phyloP scores from a whole-genome alignment of 2,113 vertebrate genomes.

The Electrona antarctica region DNA sequence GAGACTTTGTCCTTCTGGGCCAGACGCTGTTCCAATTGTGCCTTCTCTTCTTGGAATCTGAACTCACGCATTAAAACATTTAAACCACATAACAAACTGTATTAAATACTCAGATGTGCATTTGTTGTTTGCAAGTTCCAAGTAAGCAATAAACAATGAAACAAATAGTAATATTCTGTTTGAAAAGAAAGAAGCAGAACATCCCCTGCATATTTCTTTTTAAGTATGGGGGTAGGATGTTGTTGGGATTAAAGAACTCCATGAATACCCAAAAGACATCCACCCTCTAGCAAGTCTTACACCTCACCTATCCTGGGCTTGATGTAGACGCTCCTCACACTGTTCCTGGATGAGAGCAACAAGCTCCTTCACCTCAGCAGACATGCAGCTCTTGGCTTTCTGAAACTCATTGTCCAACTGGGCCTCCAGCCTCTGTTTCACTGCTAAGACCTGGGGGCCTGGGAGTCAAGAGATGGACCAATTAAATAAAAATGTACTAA shows the following conservation, averaged over 20 bases:
- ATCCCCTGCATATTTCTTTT: too few relatives aligned
- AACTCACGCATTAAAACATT: not conserved
- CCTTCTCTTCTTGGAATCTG: slow-evolving; percentile 85
- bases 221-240: too few relatives aligned
- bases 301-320: slow-evolving; percentile 81
- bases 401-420: slow-evolving; percentile 68
- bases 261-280: not conserved
- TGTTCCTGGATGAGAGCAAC: slow-evolving; percentile 70
- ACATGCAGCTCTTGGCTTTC: slow-evolving; percentile 62
- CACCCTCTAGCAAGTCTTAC: not conserved
- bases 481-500: not conserved
- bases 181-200: too few relatives aligned
- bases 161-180: too few relatives aligned
- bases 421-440: slow-evolving; percentile 63
- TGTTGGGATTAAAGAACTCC: not conserved
- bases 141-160: too few relatives aligned
- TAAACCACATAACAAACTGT: not conserved
- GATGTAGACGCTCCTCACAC: slow-evolving; percentile 70
- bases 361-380: slow-evolving; percentile 74
- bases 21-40: slow-evolving; percentile 72
- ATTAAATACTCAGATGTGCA: too few relatives aligned
- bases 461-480: slow-evolving; percentile 11
- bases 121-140: too few relatives aligned
- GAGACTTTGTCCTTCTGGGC: slow-evolving; percentile 75
- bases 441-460: slow-evolving; percentile 52